Evolutionary conservation across 2,888 invertebrate genomes (phyloP).

Genomic region (Trisateles emortualis): DNA sequence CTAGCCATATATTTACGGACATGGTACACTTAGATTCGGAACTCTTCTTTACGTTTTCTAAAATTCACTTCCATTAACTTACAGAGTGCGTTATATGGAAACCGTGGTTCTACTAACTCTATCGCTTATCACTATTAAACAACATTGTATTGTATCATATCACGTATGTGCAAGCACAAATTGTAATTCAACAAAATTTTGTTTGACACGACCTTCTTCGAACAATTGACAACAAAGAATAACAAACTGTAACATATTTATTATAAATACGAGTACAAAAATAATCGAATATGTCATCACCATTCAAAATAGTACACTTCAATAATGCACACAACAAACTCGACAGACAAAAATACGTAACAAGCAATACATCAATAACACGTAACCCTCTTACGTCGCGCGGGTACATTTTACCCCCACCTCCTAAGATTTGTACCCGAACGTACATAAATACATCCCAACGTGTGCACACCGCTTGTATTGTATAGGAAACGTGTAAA

Average conservation of each 20-base stretch:
- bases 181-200: too few relatives aligned
- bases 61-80: too few relatives aligned
- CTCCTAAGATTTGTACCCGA: slow-evolving; percentile 46
- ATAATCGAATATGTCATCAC: slow-evolving; percentile 33
- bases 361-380: slow-evolving; percentile 46
- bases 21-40: too few relatives aligned
- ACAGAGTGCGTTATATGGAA: too few relatives aligned
- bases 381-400: slow-evolving; percentile 36
- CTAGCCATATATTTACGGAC: too few relatives aligned
- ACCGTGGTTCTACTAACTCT: too few relatives aligned
- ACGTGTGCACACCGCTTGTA: slow-evolving; percentile 41
- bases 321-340: slow-evolving; percentile 31
- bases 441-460: slow-evolving; percentile 41
- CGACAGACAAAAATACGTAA: slow-evolving; percentile 37
- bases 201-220: too few relatives aligned
- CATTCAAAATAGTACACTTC: slow-evolving; percentile 34
- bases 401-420: slow-evolving; percentile 48
- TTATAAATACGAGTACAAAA: slow-evolving; percentile 15
- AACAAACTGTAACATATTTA: neutral
- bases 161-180: too few relatives aligned
- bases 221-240: neutral
- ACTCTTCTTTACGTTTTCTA: too few relatives aligned
- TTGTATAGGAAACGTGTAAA: slow-evolving; percentile 58
- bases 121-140: too few relatives aligned
- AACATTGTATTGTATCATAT: too few relatives aligned